These are phyloP conservation scores for Pandemis heparana DNA, from an alignment of 2,888 invertebrate genomes.

Conservation along the genomic window DNA sequence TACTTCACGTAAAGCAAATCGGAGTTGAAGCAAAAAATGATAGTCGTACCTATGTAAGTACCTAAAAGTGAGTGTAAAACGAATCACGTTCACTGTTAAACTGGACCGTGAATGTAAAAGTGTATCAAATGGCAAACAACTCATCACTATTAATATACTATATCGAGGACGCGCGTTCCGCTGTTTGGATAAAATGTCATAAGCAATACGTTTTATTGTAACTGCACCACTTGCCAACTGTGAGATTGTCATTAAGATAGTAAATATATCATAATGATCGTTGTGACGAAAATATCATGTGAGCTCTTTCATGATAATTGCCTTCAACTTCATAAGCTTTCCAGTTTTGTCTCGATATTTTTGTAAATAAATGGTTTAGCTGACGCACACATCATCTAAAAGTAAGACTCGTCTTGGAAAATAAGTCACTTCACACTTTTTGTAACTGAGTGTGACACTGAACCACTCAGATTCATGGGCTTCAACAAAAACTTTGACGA, in stretches of 20 bases:
- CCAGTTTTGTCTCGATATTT: conserved; percentile 16
- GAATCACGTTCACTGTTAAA: conserved; percentile 57
- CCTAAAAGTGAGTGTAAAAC: conserved; percentile 55
- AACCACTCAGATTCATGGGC: background rate
- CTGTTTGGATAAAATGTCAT: conserved; percentile 37
- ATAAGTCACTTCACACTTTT: background rate
- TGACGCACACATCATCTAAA: conserved; percentile 1
- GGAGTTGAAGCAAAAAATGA: conserved; percentile 30
- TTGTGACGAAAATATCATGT: conserved; percentile 25
- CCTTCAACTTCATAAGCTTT: conserved; percentile 25
- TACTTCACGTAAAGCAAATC: conserved; percentile 35
- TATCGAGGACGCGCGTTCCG: conserved; percentile 43
- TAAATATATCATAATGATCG: conserved; percentile 33
- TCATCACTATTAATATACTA: conserved; percentile 49
- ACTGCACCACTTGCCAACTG: conserved; percentile 25
- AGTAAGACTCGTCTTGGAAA: background rate
- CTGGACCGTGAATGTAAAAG: conserved; percentile 67
- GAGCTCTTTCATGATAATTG: conserved; percentile 32
- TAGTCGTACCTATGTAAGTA: conserved; percentile 33
- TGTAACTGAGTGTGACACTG: background rate
- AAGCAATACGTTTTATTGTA: conserved; percentile 24
- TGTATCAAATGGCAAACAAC: conserved; percentile 69
- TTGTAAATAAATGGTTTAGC: conserved; percentile 2
- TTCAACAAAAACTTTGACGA: conserved; percentile 12
- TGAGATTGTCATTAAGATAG: conserved; percentile 21